Conservation (phyloP, 2,888 invertebrate species). For the Amblyteles armatorius region DNA sequence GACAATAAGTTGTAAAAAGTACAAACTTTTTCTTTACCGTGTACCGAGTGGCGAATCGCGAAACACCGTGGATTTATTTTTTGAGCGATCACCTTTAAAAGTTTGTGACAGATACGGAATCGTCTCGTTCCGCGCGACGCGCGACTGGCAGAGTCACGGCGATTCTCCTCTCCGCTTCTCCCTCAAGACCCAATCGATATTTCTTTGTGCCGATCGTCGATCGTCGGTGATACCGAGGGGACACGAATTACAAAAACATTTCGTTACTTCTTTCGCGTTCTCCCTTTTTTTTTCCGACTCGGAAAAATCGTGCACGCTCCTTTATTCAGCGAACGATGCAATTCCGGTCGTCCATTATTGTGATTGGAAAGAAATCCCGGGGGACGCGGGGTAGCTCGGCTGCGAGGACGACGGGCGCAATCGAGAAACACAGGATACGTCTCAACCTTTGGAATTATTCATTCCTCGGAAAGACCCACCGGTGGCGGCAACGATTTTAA, state of each 20-base stretch:
- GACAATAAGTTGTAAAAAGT: no score
- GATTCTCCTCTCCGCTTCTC: slow-evolving; percentile 8
- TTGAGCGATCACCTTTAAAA: not conserved
- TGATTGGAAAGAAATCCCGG: slow-evolving; percentile 48
- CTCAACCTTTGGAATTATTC: slow-evolving; percentile 50
- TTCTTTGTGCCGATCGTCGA: slow-evolving; percentile 43
- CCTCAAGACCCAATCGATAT: slow-evolving; percentile 30
- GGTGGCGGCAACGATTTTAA: slow-evolving; percentile 2
- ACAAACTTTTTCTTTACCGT: not conserved
- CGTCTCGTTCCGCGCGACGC: not conserved
- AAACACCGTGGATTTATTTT: not conserved
- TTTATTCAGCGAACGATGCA: slow-evolving; percentile 35
- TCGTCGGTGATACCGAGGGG: slow-evolving; percentile 27
- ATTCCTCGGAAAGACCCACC: slow-evolving; percentile 16
- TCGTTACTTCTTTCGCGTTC: slow-evolving; percentile 18
- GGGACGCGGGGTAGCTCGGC: not conserved
- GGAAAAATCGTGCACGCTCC: slow-evolving; percentile 44
- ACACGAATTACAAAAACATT: slow-evolving; percentile 42
- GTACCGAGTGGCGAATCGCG: not conserved
- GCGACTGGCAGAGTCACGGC: not conserved
- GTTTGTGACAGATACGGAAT: not conserved
- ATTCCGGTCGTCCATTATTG: slow-evolving; percentile 53
- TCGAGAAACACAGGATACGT: slow-evolving; percentile 32
- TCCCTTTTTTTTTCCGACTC: slow-evolving; percentile 17
- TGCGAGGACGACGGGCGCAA: slow-evolving; percentile 1